Base-by-base conservation (phyloP, 2,797 vertebrate genomes). In the Muscicapa striata region DNA sequence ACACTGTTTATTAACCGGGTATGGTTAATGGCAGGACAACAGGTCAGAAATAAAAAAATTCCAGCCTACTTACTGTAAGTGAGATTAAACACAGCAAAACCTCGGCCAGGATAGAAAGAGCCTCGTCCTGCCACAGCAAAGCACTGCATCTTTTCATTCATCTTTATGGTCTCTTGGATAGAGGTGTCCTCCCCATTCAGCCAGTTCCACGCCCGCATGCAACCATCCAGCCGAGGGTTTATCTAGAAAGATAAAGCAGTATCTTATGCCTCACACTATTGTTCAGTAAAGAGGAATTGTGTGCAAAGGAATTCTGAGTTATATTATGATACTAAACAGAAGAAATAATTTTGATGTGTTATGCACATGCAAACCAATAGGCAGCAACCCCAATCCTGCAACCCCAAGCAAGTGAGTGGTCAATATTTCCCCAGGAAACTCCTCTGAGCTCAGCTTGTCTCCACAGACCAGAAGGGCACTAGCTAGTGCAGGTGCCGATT, bases 121-220 rank as follows among this genome's bases (percentile, higher is more conserved):
- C 99, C 99, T 34, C 97, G 98, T 93, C 98, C 98, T 21, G 98
- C 98, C 3, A 96, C 57, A 27, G 98, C 97, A 97, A 99, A 99
- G 93, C 99, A 99, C 96, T 99, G 99, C 99, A 99, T 99, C 95
- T 98, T 99, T 6, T 98, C 97, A 15, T 99, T 99, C 59, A 97
- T 97, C 41, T 93, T 98, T 63, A 99, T 97, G 2, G 98, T 99
- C 77, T 99, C 99, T 83, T 99, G 98, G 94, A 99, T 98, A 49
- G 98, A 98, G 5, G 97, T 98, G 84, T 99, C 99, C 80, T 99
- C 99, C 2, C 98, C 99, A 0, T 98, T 99, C 80, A 99, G 96
- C 99, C 99, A 99, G 93, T 97, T 98, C 99, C 99, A 99, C 2
- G 99, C 98, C 86, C 98, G 97, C 98, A 99, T 98, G 48, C 99